Conservation (phyloP, 1,140 invertebrate species). For the Brachionus plicatilis region DNA sequence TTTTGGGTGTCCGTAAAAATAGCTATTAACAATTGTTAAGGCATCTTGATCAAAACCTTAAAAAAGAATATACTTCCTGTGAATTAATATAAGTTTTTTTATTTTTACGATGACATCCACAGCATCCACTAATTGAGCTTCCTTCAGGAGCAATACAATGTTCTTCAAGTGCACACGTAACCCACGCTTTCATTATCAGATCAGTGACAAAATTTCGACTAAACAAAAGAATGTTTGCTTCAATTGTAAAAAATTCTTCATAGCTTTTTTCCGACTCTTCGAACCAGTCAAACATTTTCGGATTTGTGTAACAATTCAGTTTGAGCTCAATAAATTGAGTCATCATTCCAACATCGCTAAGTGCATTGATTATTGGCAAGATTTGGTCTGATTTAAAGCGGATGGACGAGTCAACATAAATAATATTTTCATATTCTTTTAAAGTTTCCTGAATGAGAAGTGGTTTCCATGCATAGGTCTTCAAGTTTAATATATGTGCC, state of each 20-base stretch:
- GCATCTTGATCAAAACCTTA: conserved; percentile 38
- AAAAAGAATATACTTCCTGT: not conserved
- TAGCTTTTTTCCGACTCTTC: not conserved
- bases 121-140: conserved; percentile 15
- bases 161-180: conserved; percentile 34
- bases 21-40: conserved; percentile 5
- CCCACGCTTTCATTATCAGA: conserved; percentile 35
- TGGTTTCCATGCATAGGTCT: conserved; percentile 39
- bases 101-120: conserved; percentile 36
- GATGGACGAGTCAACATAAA: conserved; percentile 33
- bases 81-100: not conserved
- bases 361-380: not conserved
- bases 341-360: not conserved
- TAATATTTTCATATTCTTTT: conserved; percentile 6
- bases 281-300: conserved; percentile 16
- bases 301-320: conserved; percentile 16
- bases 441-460: conserved; percentile 29
- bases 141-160: conserved; percentile 9
- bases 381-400: conserved; percentile 28
- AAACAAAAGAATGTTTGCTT: conserved; percentile 26
- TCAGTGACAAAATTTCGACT: not conserved
- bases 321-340: conserved; percentile 24
- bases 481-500: not conserved
- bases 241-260: conserved; percentile 24
- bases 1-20: conserved; percentile 26